Evolutionary conservation across 2,888 invertebrate genomes (phyloP), one percentile per base, ranked within the genome.

Genomic region (Encarsia formosa): DNA sequence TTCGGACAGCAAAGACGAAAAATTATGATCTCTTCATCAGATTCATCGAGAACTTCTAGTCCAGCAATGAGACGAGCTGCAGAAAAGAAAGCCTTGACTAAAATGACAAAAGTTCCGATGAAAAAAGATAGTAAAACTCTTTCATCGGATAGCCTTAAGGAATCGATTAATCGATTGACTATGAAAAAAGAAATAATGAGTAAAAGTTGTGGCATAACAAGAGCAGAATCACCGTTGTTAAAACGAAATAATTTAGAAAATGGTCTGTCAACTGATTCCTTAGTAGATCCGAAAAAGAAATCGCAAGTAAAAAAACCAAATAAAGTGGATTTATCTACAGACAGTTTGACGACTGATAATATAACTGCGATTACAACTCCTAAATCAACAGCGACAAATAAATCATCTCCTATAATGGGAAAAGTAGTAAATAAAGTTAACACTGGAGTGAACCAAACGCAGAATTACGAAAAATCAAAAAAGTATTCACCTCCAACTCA

Each of bases 21-120:
- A 34, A 77, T 77, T 57, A 75, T 78, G 66, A 74, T 79, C 15
- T 82, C 82, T 1, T 82, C 82, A 1, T 82, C 81, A 40, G 85
- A 86, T 61, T 85, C 85, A 1, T 86, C 86, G 0, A 77, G 85
- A 11, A 85, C 84, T 54, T 83, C 85, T 2, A 86, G 85, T 62
- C 86, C 86, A 1, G 79, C 82, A 2, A 78, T 78, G 67, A 73
- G 75, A 57, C 73, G 78, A 37, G 74, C 76, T 1, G 58, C 63
- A 49, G 62, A 75, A 55, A 65, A 71, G 61, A 60, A 68, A 58
- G 54, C 69, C 8, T 38, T 67, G 1, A 55, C 63, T 5, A 74
- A 74, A 52, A 5, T 42, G n/a, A 48, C 20, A 2, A 73, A 76
- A 26, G 59, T 73, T 24, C 63, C 67, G 5, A 65, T 65, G 19